A percentile compares a stretch with the other conserved stretches of the same genome.
Evolutionary conservation across 2,888 invertebrate genomes (phyloP).

Genomic region (Zaprionus lineosus): DNA sequence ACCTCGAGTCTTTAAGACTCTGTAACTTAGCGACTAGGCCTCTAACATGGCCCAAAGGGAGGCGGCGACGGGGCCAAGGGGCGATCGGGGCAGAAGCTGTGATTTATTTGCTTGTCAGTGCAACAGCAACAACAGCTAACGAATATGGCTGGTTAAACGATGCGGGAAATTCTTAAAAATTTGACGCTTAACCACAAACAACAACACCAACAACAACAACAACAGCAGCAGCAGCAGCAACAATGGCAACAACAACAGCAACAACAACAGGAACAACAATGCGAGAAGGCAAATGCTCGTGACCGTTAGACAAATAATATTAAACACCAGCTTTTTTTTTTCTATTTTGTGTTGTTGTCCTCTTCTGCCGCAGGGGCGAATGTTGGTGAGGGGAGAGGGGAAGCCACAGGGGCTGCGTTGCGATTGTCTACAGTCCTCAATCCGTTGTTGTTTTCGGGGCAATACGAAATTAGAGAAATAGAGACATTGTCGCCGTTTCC

Average conservation of each 20-base stretch:
- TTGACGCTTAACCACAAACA: constrained; percentile 75
- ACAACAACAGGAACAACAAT: constrained; percentile 33
- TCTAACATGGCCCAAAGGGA: neutral
- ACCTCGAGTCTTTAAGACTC: constrained; percentile 11
- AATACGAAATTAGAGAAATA: constrained; percentile 71
- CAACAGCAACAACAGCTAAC: constrained; percentile 59
- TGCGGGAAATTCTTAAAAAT: constrained; percentile 74
- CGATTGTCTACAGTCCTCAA: constrained; percentile 30
- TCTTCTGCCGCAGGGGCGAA: neutral
- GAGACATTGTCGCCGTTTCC: constrained; percentile 71
- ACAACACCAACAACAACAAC: constrained; percentile 35
- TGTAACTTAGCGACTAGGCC: constrained; percentile 10
- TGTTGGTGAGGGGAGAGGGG: constrained; percentile 3
- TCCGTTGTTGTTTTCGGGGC: constrained; percentile 25
- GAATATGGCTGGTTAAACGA: constrained; percentile 71
- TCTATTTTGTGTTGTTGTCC: neutral
- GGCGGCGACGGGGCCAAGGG: neutral
- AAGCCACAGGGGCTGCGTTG: constrained; percentile 7
- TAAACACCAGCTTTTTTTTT: constrained; percentile 59
- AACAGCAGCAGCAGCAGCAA: constrained; percentile 30
- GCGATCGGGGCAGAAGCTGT: constrained; percentile 36
- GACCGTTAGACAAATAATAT: constrained; percentile 77
- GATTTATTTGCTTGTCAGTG: constrained; percentile 76
- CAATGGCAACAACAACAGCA: constrained; percentile 28
- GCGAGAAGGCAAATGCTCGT: constrained; percentile 66